A percentile compares a stretch with the other conserved stretches of the same genome.
Conservation (phyloP, 2,888 invertebrate genomes). For the Teinopalpus imperialis region DNA sequence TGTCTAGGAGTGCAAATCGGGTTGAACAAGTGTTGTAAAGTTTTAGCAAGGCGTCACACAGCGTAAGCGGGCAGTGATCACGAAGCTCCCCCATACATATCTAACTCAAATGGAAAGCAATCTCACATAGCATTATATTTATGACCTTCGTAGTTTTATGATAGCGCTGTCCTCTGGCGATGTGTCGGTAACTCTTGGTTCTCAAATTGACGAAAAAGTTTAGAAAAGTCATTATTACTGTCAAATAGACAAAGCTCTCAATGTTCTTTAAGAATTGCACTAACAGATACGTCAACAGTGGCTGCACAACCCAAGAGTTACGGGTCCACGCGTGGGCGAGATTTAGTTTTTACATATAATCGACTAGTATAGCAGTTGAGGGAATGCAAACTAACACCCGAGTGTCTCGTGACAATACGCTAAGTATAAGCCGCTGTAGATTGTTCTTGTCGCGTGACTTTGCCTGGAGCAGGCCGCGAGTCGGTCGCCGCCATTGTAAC, state of each 20-base stretch:
- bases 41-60: constrained; percentile 47
- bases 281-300: background rate
- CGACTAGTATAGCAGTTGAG: constrained; percentile 59
- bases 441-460: constrained; percentile 45
- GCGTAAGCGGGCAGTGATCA: constrained; percentile 49
- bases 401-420: constrained; percentile 75
- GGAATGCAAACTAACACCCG: constrained; percentile 74
- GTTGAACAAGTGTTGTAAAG: no score
- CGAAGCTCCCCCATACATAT: constrained; percentile 71
- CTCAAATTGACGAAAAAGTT: background rate
- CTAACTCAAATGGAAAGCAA: constrained; percentile 69
- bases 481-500: constrained; percentile 8
- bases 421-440: constrained; percentile 64
- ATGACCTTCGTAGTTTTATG: constrained; percentile 42
- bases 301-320: background rate
- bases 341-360: constrained; percentile 29
- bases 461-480: constrained; percentile 40
- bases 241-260: no score
- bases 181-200: constrained; percentile 16
- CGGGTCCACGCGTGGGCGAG: background rate
- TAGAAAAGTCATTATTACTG: no score
- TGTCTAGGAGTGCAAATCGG: no score
- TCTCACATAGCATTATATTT: constrained; percentile 66
- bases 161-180: constrained; percentile 17
- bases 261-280: no score